Evolutionary conservation across 2,888 invertebrate genomes (phyloP).

Genomic region (Trachelus stipa): DNA sequence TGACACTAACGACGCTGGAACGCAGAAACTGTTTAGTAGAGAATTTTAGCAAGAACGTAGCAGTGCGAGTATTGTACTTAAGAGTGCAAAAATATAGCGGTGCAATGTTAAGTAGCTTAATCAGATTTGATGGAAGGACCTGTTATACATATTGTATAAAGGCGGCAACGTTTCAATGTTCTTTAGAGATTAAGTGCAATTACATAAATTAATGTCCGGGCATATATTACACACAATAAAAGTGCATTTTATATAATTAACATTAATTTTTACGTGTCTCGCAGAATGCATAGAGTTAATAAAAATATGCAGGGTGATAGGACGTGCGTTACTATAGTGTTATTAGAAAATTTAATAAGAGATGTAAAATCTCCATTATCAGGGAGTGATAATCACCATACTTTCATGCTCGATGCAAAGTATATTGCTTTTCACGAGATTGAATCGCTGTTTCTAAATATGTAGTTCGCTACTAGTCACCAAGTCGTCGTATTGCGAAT

Average conservation of each 20-base stretch:
- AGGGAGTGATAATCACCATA: too few relatives aligned
- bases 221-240: background rate
- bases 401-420: background rate
- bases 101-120: background rate
- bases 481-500: background rate
- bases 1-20: background rate
- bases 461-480: background rate
- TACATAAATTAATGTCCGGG: background rate
- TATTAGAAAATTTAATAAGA: background rate
- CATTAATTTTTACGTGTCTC: background rate
- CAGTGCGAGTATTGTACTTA: background rate
- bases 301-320: background rate
- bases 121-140: background rate
- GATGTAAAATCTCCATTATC: background rate
- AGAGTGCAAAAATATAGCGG: too few relatives aligned
- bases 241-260: background rate
- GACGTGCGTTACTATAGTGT: too few relatives aligned
- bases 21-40: background rate
- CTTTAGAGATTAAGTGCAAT: background rate
- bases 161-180: background rate
- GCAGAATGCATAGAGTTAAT: background rate
- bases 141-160: background rate
- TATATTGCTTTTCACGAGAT: background rate
- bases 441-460: background rate
- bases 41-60: background rate